Conservation (phyloP, 2,888 invertebrate species). For the Drosophila kokeensis region DNA sequence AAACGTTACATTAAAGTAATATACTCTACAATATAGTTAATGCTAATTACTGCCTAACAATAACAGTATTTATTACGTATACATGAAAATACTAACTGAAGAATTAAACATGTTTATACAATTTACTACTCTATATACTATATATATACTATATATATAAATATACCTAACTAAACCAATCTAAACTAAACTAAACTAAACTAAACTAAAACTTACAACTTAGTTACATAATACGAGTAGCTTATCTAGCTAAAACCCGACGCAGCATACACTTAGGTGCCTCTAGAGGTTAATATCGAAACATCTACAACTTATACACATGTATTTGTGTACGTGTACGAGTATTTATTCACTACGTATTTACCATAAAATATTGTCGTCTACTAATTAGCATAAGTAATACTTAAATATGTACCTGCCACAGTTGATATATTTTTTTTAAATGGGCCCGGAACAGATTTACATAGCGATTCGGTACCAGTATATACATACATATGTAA, state of each 20-base stretch:
- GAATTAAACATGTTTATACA: conserved; percentile 27
- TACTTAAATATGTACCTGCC: conserved; percentile 19
- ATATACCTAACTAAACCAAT: conserved; percentile 32
- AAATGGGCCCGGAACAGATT: conserved; percentile 35
- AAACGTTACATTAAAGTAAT: conserved; percentile 33
- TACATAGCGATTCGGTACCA: conserved; percentile 38
- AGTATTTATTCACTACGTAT: conserved; percentile 29
- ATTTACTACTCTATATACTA: conserved; percentile 36
- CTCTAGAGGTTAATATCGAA: conserved; percentile 34
- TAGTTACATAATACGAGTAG: conserved; percentile 59
- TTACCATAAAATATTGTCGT: conserved; percentile 34
- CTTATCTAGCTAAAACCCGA: conserved; percentile 43
- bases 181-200: conserved; percentile 44
- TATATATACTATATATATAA: conserved; percentile 24
- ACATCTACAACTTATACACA: conserved; percentile 2
- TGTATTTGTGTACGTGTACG: conserved; percentile 19
- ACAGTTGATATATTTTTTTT: conserved; percentile 2
- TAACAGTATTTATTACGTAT: conserved; percentile 37
- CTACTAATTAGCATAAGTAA: conserved; percentile 51
- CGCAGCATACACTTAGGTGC: conserved; percentile 45
- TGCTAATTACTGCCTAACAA: conserved; percentile 27
- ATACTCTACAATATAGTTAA: conserved; percentile 30
- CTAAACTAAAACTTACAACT: conserved; percentile 39
- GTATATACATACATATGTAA: conserved; percentile 32
- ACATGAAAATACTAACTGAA: conserved; percentile 12